Evolutionary conservation across 1,140 invertebrate genomes (phyloP).

Genomic region (Diorhabda carinulata): DNA sequence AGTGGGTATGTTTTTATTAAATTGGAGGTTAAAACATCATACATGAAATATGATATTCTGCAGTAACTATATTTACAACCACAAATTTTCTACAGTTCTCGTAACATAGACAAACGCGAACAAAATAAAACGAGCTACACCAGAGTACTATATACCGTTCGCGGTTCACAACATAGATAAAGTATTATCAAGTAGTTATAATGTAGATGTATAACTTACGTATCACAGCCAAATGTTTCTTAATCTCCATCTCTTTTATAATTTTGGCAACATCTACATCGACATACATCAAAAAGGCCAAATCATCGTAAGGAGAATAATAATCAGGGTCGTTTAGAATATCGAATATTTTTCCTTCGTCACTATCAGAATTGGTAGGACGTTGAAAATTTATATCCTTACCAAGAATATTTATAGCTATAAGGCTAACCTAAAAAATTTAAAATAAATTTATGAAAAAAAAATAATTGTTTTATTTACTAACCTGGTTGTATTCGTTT

Average conservation of each 20-base stretch:
- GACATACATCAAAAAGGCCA: conserved; percentile 97
- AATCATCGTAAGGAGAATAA: conserved; percentile 84
- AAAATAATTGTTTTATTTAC: conserved; percentile 18
- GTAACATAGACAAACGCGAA: too few species aligned
- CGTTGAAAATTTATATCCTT: conserved; percentile 30
- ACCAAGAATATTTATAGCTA: conserved; percentile 46
- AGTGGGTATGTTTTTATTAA: too few species aligned
- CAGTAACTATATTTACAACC: too few species aligned
- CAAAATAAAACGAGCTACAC: too few species aligned
- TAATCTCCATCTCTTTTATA: conserved; percentile 81
- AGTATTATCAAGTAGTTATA: too few species aligned
- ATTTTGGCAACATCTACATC: conserved; percentile 87
- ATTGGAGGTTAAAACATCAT: too few species aligned
- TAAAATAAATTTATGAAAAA: neutral
- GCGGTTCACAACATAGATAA: too few species aligned
- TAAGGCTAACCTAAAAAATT: conserved; percentile 44
- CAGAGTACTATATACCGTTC: too few species aligned
- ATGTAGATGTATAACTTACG: conserved; percentile 48
- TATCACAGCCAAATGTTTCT: conserved; percentile 79
- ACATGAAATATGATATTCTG: too few species aligned
- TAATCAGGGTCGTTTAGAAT: conserved; percentile 57
- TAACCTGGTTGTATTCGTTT: conserved; percentile 79
- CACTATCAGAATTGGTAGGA: conserved; percentile 19
- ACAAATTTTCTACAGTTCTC: too few species aligned
- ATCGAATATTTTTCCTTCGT: conserved; percentile 43